Conservation (phyloP, 2,888 invertebrate genomes). For the Epistrophe eligans region DNA sequence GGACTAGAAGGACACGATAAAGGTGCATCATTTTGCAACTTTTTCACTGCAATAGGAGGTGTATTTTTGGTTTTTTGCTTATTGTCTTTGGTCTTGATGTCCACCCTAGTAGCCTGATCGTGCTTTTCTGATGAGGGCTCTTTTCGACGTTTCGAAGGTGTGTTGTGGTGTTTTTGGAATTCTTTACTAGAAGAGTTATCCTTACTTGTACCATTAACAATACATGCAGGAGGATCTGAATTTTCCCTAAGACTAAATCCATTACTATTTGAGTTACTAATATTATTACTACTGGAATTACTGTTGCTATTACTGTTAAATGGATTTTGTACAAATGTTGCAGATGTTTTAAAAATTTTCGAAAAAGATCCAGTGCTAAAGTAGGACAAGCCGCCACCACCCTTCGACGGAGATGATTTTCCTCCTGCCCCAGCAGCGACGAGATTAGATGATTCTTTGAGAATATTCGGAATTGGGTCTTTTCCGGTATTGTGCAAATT, state of each 20-base stretch:
- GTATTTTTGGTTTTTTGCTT: conserved; percentile 13
- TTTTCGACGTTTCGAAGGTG: not conserved
- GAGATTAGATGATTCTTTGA: conserved; percentile 11
- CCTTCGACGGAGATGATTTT: conserved; percentile 52
- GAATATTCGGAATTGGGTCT: conserved; percentile 24
- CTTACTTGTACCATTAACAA: conserved; percentile 6
- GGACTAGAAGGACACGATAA: not conserved
- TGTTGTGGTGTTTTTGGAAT: not conserved
- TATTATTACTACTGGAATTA: conserved; percentile 13
- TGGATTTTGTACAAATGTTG: conserved; percentile 75
- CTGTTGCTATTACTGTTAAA: conserved; percentile 50
- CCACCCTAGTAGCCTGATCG: not conserved
- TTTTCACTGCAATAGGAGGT: not conserved
- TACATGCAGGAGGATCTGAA: conserved; percentile 12
- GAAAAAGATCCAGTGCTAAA: conserved; percentile 73
- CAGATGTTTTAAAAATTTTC: conserved; percentile 75
- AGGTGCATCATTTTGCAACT: not conserved
- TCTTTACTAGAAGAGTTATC: not conserved
- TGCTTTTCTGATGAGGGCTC: not conserved
- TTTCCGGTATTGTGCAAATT: conserved; percentile 32
- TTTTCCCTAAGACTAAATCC: conserved; percentile 4
- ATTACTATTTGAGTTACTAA: conserved; percentile 18
- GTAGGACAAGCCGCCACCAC: conserved; percentile 58
- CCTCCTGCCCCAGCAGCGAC: not conserved
- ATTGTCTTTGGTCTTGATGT: conserved; percentile 2